Evolutionary conservation across 2,888 invertebrate species (phyloP).

Genomic region (Nomada ferruginata): DNA sequence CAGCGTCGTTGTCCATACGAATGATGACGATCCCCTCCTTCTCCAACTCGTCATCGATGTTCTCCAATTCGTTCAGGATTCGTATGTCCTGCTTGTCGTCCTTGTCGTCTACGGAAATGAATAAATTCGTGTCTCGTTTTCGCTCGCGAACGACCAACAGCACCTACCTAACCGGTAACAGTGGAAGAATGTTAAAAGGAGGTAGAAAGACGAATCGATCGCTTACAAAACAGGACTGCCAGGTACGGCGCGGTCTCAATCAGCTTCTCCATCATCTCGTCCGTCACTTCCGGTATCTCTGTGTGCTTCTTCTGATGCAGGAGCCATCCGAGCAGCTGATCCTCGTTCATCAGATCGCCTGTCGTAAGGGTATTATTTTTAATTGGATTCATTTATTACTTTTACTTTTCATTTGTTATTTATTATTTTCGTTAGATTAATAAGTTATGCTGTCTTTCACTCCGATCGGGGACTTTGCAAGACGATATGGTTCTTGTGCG

Average conservation of each 20-base stretch:
- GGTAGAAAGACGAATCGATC: slow-evolving; percentile 71
- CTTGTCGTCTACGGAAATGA: slow-evolving; percentile 89
- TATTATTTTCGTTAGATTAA: no score
- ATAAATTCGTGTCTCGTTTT: slow-evolving; percentile 63
- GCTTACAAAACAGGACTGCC: slow-evolving; percentile 96
- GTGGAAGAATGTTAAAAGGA: slow-evolving; percentile 71
- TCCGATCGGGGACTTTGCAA: no score
- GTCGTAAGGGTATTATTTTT: background rate
- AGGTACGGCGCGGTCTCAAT: slow-evolving; percentile 92
- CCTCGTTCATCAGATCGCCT: slow-evolving; percentile 96
- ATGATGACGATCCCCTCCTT: slow-evolving; percentile 96
- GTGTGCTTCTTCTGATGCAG: slow-evolving; percentile 95
- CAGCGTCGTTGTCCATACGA: slow-evolving; percentile 94
- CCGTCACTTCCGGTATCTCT: slow-evolving; percentile 96
- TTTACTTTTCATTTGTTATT: no score
- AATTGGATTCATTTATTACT: no score
- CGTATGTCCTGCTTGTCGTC: slow-evolving; percentile 95
- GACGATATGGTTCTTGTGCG: background rate
- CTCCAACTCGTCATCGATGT: slow-evolving; percentile 95
- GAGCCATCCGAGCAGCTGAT: slow-evolving; percentile 95
- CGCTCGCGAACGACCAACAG: slow-evolving; percentile 48
- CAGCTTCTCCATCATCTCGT: slow-evolving; percentile 96
- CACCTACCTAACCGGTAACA: slow-evolving; percentile 69
- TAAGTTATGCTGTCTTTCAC: no score
- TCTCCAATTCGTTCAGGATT: slow-evolving; percentile 94